Evolutionary conservation across 1,140 invertebrate genomes (phyloP).

Genomic region (Dermatophagoides farinae): DNA sequence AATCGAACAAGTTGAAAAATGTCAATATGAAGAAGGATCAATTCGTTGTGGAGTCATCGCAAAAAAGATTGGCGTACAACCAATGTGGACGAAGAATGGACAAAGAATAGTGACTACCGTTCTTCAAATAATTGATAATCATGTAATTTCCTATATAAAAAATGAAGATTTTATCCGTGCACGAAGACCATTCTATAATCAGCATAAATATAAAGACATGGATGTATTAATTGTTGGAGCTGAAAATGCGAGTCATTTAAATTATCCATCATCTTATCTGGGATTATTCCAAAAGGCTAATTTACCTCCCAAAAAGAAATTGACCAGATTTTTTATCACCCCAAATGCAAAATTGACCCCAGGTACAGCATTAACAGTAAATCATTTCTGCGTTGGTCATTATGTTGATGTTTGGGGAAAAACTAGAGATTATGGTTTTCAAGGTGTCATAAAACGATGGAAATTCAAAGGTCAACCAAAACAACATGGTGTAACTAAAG

Average conservation of each 20-base stretch:
- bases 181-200: slow-evolving; percentile 25
- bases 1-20: slow-evolving; percentile 28
- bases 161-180: slow-evolving; percentile 44
- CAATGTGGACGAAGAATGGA: slow-evolving; percentile 75
- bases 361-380: slow-evolving; percentile 60
- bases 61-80: slow-evolving; percentile 76
- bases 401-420: slow-evolving; percentile 68
- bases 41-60: slow-evolving; percentile 64
- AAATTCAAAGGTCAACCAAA: slow-evolving; percentile 83
- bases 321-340: slow-evolving; percentile 64
- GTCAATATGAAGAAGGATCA: slow-evolving; percentile 39
- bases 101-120: slow-evolving; percentile 52
- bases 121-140: slow-evolving; percentile 79
- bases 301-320: slow-evolving; percentile 61
- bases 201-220: slow-evolving; percentile 22
- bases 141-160: slow-evolving; percentile 74
- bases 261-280: slow-evolving; percentile 72
- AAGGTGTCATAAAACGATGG: slow-evolving; percentile 91
- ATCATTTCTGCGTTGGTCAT: slow-evolving; percentile 78
- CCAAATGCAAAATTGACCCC: slow-evolving; percentile 64
- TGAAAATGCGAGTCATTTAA: slow-evolving; percentile 61
- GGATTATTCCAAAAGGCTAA: slow-evolving; percentile 63
- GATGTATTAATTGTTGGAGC: slow-evolving; percentile 69
- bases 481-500: slow-evolving; percentile 81
- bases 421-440: slow-evolving; percentile 86